Base-by-base conservation (phyloP, 2,797 vertebrate species). In the Jordanella pulchra region DNA sequence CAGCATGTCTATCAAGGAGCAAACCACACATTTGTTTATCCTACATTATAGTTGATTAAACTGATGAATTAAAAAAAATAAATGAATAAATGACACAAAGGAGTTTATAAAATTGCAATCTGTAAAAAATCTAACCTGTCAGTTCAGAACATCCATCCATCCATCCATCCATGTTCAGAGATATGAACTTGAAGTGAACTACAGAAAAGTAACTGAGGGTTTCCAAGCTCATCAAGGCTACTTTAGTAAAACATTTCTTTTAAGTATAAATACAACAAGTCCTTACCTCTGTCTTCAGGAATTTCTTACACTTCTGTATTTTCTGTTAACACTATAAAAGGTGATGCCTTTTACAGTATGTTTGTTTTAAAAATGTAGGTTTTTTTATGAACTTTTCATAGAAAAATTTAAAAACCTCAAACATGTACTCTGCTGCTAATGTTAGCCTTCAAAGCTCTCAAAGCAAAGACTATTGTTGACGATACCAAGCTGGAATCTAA, bases 401-500 rank as follows among this genome's bases (percentile, higher is more conserved):
- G 86, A 79, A 87, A 88, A 90, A 84, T 81, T 68, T 63, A 78
- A n/a, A 47, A 81, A 90, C 89, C 91, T 90, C 88, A 89, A 91
- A 89, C 73, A 30, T 10, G 50, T 87, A 71, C 81, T 90, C 84
- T 90, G 82, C 85, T 86, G 80, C 84, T 78, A 66, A 71, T 84
- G 79, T 80, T 91, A 87, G 82, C 79, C 86, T 91, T 87, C 86
- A 90, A 84, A 90, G 82, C 89, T 89, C 77, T 87, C 76, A 81
- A 69, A 69, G 80, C 84, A 89, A 79, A 83, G 85, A 76, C 77
- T 85, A 92, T 92, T 75, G 87, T 93, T 92, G 84, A 88, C 77
- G 85, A 89, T 80, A 86, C 91, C 92, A 90, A 91, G 86, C 89
- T 89, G 84, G 87, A 89, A 92, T 86, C 90, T 91, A 85, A 89